These are phyloP conservation scores for Meiosimyza decipiens DNA, from an alignment of 2,888 invertebrate species.

Conservation along the genomic window DNA sequence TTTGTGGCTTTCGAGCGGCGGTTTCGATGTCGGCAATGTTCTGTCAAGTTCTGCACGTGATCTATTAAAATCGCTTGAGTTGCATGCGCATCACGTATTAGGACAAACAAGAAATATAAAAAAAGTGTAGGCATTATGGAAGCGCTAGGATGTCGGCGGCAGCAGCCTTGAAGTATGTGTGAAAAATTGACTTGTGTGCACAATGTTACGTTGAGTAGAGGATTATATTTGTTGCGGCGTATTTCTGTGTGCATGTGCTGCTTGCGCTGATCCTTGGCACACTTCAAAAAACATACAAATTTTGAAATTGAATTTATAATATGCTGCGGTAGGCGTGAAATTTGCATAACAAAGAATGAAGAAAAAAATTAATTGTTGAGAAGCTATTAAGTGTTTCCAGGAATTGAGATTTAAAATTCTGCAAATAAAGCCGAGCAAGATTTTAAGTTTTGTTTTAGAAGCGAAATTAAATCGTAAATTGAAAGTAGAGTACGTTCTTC, in stretches of 20 bases:
- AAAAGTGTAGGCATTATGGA: neutral
- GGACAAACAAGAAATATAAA: neutral
- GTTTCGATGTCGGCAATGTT: slow-evolving; percentile 40
- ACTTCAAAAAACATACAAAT: slow-evolving; percentile 13
- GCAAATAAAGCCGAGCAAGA: no score
- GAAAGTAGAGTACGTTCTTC: no score
- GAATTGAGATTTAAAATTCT: no score
- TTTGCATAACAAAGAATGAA: no score
- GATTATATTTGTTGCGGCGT: neutral
- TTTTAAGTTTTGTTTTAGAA: no score
- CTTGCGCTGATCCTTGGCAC: slow-evolving; percentile 21
- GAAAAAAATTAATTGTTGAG: no score
- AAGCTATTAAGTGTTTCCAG: no score
- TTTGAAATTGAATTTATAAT: slow-evolving; percentile 25
- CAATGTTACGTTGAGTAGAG: neutral
- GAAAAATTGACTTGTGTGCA: slow-evolving; percentile 22
- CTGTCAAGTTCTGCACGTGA: slow-evolving; percentile 62
- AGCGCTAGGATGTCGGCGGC: slow-evolving; percentile 7
- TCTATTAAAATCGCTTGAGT: slow-evolving; percentile 64
- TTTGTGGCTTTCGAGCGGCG: slow-evolving; percentile 19
- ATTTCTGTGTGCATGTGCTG: slow-evolving; percentile 3
- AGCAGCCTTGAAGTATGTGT: slow-evolving; percentile 21
- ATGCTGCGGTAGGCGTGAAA: neutral
- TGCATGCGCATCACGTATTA: slow-evolving; percentile 61
- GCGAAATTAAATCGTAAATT: no score